Evolutionary conservation across 2,888 invertebrate species (phyloP), one percentile per base, ranked within the genome.

Genomic region (Pammene aurita): DNA sequence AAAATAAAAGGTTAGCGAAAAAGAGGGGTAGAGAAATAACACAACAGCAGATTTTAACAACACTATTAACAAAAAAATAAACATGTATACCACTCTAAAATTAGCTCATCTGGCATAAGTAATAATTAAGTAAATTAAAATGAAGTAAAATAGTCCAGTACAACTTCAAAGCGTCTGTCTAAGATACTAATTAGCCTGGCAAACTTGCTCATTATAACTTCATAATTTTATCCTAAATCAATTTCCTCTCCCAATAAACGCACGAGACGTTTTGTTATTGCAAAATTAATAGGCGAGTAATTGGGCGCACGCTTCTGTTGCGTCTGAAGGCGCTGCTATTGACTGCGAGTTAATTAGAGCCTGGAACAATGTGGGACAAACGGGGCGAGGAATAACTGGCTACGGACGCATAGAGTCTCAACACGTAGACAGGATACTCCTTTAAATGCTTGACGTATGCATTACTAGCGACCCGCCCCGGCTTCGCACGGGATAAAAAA

Each of bases 271-370:
- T 69, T 69, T 69, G 60, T 70, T 73, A 74, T 74, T 72, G 72
- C 72, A 67, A 73, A 73, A 73, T 74, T 74, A 74, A 75, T 75
- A 73, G 74, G 72, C 74, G 75, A 71, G 66, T 75, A 75, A 75
- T 74, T 75, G 74, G 71, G 65, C 70, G 60, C 67, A 71, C 67
- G 66, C 69, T 69, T 57, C 69, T 60, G 73, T 64, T 66, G 68
- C 71, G 71, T 71, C 71, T 72, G 64, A 58, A 72, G 68, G 71
- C 68, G 64, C 72, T 72, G 72, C 62, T 71, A 72, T 72, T 72
- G 72, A 72, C 71, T 72, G 71, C 66, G 64, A 69, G 72, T 72
- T 71, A 72, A 72, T 72, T 72, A 69, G 71, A 71, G 66, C 67
- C 66, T 14, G 62, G 71, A 72, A 71, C 71, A 72, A 71, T 66